Evolutionary conservation across 2,113 vertebrate genomes (phyloP), one percentile per base, ranked within the genome.

Genomic region (Myotis lucifugus): DNA sequence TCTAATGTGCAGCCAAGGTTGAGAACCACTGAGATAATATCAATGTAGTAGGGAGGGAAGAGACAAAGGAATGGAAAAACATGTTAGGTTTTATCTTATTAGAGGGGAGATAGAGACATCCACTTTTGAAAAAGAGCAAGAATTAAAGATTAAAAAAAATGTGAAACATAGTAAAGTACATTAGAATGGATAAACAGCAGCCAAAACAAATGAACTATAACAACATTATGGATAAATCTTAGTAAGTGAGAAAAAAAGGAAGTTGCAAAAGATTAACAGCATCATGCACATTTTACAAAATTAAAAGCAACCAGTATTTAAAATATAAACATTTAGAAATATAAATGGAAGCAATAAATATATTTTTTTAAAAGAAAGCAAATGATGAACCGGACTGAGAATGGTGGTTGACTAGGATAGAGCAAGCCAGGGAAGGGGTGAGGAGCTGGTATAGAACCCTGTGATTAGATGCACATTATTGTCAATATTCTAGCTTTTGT

Each of bases 241-340:
- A 34, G 59, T 34, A 61, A 93, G 8, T 8, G 15, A 1, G 3
- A 21, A 11, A 69, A 69, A 50, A 79, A 11, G 3, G 12, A 81
- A 78, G 34, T 77, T n/a, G 40, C 23, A 72, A 77, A 96, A 48
- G 66, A 29, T 66, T n/a, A 29, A 64, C 2, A 59, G 32, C 37
- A 18, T 19, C 14, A 12, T 34, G 29, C 29, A 54, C 37, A 59
- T 52, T 64, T 76, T 78, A 69, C 1, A 52, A 92, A 85, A 77
- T 29, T 72, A 92, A 97, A 87, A 70, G 32, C 46, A 82, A 54
- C 0, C 40, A 73, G 42, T 82, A 88, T 73, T 52, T 64, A 92
- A 94, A 89, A 66, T 8, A 67, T 10, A 85, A 19, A 42, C 6
- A 52, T 56, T 84, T 23, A 61, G 2, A 9, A 73, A 87, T 46